phyloP scores from a whole-genome alignment of 2,888 invertebrate genomes.

The Diarsia rubi region DNA sequence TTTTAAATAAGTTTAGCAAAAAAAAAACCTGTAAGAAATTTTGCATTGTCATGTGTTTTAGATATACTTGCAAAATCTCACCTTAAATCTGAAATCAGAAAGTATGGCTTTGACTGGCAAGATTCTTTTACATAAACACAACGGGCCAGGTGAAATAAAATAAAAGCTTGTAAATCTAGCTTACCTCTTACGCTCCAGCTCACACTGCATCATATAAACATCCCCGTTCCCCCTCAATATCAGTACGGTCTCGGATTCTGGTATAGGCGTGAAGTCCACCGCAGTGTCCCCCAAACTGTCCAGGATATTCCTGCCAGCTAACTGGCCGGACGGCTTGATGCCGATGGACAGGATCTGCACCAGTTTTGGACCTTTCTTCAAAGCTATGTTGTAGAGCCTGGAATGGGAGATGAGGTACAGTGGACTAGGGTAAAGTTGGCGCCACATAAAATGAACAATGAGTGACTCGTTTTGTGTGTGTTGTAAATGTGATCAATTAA shows the following conservation, averaged over 20 bases:
- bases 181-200: slow-evolving; percentile 80
- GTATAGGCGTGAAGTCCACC: slow-evolving; percentile 94
- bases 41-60: too few relatives aligned
- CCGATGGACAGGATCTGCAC: slow-evolving; percentile 82
- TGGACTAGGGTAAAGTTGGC: neutral
- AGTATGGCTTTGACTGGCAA: too few relatives aligned
- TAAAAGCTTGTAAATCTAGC: too few relatives aligned
- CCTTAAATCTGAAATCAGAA: too few relatives aligned
- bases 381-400: slow-evolving; percentile 88
- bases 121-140: too few relatives aligned
- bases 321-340: slow-evolving; percentile 82
- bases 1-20: too few relatives aligned
- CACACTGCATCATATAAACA: slow-evolving; percentile 91
- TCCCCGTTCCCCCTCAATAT: slow-evolving; percentile 96
- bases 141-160: too few relatives aligned
- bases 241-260: slow-evolving; percentile 88
- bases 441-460: too few relatives aligned
- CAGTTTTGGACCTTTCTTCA: slow-evolving; percentile 83
- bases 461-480: too few relatives aligned
- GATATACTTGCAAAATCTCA: too few relatives aligned
- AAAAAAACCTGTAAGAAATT: too few relatives aligned
- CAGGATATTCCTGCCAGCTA: slow-evolving; percentile 87
- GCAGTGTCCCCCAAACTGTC: slow-evolving; percentile 95
- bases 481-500: too few relatives aligned
- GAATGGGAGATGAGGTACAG: slow-evolving; percentile 54